Conservation (phyloP, 2,113 vertebrate genomes). For the Hymenochirus boettgeri region DNA sequence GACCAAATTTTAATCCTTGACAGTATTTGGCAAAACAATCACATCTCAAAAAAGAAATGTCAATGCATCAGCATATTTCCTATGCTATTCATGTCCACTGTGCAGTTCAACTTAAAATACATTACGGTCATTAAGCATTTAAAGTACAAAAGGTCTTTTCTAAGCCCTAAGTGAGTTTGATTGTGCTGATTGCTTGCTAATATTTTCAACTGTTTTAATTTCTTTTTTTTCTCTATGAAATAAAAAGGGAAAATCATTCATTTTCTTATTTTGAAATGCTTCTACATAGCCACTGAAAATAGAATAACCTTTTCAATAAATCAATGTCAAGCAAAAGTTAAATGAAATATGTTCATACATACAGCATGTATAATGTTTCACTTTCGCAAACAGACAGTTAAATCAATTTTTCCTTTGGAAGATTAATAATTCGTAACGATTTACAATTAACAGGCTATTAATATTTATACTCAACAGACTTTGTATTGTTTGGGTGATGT, state of each 20-base stretch:
- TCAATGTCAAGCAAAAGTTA: background rate
- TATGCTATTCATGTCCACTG: background rate
- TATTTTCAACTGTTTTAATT: background rate
- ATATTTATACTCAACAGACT: background rate
- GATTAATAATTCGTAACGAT: background rate
- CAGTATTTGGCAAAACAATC: constrained; percentile 7
- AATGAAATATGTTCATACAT: background rate
- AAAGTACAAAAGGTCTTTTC: constrained; percentile 7
- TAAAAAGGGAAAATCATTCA: background rate
- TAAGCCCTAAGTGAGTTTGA: background rate
- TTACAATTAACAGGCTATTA: background rate
- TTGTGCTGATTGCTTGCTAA: constrained; percentile 7
- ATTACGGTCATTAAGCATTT: constrained; percentile 9
- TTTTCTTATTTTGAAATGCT: background rate
- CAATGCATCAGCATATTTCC: constrained; percentile 3
- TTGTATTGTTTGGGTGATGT: background rate
- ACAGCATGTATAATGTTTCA: background rate
- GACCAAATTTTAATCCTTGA: background rate
- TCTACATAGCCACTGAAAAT: background rate
- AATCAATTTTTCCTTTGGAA: background rate
- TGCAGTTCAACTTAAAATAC: constrained; percentile 4
- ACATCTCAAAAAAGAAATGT: background rate
- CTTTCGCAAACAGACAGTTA: background rate
- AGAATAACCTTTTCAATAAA: constrained; percentile 5
- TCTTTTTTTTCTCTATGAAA: background rate